Evolutionary conservation across 2,113 vertebrate genomes (phyloP).

Genomic region (Phaethon lepturus): DNA sequence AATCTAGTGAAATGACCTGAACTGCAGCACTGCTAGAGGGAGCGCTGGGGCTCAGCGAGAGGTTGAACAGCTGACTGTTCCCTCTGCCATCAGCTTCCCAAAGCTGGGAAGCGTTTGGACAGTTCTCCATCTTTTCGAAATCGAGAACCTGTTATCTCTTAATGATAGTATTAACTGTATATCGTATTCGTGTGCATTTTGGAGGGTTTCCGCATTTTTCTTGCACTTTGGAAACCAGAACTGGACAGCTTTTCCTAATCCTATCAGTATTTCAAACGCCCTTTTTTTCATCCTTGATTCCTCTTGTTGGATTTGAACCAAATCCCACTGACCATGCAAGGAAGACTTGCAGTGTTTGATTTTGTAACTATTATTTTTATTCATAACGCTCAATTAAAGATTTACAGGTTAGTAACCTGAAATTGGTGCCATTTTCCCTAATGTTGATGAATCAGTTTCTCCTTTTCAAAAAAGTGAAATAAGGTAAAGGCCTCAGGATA

Average conservation of each 20-base stretch:
- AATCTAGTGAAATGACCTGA: background rate
- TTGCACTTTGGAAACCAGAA: background rate
- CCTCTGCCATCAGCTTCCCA: background rate
- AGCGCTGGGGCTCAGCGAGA: background rate
- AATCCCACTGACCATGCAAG: background rate
- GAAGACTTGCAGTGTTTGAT: background rate
- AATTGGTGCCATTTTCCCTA: background rate
- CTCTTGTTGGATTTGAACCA: background rate
- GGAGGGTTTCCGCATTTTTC: background rate
- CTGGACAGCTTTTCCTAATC: background rate
- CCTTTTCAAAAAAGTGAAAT: background rate
- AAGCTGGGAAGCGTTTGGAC: background rate
- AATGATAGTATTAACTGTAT: background rate
- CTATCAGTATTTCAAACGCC: background rate
- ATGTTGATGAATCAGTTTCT: background rate
- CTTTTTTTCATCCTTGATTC: background rate
- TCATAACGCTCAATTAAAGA: background rate
- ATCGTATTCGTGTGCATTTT: background rate
- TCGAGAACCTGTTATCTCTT: background rate
- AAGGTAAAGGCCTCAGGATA: background rate
- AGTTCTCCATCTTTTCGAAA: background rate
- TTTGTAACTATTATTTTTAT: background rate
- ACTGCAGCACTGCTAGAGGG: background rate
- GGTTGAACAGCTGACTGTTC: background rate
- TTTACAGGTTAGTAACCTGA: background rate